Conservation (phyloP, 2,113 vertebrate genomes). For the Hydropotes inermis region DNA sequence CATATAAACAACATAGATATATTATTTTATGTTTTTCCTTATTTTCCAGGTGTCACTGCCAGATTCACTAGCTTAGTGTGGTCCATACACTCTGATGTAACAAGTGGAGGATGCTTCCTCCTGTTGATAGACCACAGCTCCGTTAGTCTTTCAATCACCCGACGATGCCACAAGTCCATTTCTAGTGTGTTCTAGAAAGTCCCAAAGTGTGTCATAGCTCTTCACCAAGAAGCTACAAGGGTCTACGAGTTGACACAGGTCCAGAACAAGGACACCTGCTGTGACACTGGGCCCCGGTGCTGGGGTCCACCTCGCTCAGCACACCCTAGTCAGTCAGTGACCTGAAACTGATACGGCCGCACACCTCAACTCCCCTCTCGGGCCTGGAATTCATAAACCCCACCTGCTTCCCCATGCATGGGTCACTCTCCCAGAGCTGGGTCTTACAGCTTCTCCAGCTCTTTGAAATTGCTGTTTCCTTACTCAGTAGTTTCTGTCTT, state of each 20-base stretch:
- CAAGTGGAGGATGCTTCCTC: not conserved
- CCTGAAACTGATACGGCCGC: accelerated
- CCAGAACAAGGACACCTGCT: accelerated
- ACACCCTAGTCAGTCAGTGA: accelerated
- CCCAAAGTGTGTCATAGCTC: not conserved
- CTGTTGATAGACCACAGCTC: not conserved
- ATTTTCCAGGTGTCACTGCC: not conserved
- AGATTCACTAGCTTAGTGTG: accelerated
- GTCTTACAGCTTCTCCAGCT: not conserved
- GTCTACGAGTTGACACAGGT: not conserved
- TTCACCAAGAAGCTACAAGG: not conserved
- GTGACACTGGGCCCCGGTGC: accelerated
- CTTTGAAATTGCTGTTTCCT: not conserved
- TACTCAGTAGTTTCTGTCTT: not conserved
- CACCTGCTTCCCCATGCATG: accelerated
- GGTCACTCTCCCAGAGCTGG: not conserved
- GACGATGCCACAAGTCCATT: not conserved
- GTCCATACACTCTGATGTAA: not conserved
- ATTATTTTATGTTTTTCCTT: not conserved
- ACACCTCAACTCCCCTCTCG: accelerated
- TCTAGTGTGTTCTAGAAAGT: not conserved
- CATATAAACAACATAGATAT: accelerated
- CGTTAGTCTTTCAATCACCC: not conserved
- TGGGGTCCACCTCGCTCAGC: accelerated
- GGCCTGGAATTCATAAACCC: not conserved